A percentile compares a stretch with the other conserved stretches of the same genome.
phyloP scores from a whole-genome alignment of 2,797 vertebrate species.

The Momotus momota region DNA sequence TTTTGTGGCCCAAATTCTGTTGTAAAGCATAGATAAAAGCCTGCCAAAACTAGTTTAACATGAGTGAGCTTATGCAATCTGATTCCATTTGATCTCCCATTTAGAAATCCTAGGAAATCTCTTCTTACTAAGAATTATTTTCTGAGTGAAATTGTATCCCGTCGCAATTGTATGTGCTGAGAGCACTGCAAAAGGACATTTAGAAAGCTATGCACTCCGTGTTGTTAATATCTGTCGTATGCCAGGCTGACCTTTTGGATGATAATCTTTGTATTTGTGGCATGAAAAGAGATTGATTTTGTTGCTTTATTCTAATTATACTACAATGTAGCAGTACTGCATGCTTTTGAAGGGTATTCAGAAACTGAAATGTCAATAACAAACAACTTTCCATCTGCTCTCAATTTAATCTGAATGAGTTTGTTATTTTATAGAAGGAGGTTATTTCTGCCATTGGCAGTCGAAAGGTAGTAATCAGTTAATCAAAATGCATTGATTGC shows the following conservation, averaged over 20 bases:
- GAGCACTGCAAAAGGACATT: background rate
- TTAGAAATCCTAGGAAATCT: background rate
- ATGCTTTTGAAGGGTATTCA: background rate
- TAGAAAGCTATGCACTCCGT: background rate
- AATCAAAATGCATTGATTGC: conserved; percentile 56
- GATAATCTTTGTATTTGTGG: background rate
- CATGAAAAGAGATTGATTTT: conserved; percentile 29
- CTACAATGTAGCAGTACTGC: background rate
- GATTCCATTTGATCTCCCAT: background rate
- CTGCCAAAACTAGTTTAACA: background rate
- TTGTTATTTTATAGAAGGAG: conserved; percentile 34
- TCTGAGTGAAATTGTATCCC: background rate
- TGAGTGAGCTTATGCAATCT: background rate
- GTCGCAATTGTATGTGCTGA: background rate
- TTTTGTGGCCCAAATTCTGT: background rate
- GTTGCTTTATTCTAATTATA: conserved; percentile 39
- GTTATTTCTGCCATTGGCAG: conserved; percentile 44
- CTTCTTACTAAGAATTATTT: background rate
- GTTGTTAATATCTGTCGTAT: background rate
- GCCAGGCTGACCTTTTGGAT: conserved; percentile 34
- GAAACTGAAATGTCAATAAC: conserved; percentile 46
- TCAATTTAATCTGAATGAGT: conserved; percentile 24
- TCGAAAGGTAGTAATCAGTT: conserved; percentile 53
- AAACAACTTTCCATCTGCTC: conserved; percentile 63
- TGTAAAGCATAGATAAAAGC: background rate